phyloP scores from a whole-genome alignment of 2,113 vertebrate genomes.

The Alexandromys fortis region DNA sequence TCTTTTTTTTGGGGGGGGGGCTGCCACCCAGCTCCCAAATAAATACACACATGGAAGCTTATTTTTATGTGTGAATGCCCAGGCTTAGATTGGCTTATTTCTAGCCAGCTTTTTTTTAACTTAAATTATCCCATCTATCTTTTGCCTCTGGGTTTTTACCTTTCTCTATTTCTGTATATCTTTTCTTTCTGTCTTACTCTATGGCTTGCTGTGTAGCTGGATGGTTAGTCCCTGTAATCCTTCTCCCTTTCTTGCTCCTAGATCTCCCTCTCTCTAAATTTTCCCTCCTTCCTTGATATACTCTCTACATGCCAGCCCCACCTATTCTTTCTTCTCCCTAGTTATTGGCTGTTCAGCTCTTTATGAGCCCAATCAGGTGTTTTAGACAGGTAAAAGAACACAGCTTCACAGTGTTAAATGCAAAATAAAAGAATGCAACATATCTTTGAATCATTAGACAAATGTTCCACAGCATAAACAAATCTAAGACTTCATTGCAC shows the following conservation, averaged over 20 bases:
- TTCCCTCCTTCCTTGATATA: neutral
- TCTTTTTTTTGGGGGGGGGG: neutral
- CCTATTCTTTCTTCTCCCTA: neutral
- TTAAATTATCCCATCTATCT: neutral
- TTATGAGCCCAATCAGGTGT: neutral
- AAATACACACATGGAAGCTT: neutral
- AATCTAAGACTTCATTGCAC: neutral
- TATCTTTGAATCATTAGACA: neutral
- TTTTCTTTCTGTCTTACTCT: neutral
- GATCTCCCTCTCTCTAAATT: neutral
- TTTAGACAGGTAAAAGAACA: neutral
- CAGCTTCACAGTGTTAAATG: neutral
- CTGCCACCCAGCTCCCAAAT: neutral
- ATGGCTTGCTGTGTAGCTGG: neutral
- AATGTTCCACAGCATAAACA: neutral
- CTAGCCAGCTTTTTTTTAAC: neutral
- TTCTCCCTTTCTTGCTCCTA: neutral
- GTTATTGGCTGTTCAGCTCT: neutral
- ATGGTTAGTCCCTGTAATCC: neutral
- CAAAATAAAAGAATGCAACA: neutral
- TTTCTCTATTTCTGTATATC: neutral
- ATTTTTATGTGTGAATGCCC: neutral
- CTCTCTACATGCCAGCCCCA: neutral
- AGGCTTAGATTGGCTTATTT: neutral
- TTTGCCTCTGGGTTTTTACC: neutral